Evolutionary conservation across 2,888 invertebrate genomes (phyloP).

Genomic region (Sphaerolaimus hirsutus): DNA sequence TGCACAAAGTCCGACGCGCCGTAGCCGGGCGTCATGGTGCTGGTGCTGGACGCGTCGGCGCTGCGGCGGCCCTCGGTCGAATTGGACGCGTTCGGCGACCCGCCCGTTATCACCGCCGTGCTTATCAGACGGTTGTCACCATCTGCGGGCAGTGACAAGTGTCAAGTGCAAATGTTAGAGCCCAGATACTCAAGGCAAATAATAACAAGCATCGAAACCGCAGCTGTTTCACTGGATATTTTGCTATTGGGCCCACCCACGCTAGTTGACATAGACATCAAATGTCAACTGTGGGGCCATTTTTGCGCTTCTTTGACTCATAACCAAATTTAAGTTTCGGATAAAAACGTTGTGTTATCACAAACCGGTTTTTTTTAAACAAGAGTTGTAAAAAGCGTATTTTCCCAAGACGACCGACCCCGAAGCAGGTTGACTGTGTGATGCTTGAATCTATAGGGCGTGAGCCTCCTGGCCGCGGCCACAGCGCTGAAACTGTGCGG

Average conservation of each 20-base stretch:
- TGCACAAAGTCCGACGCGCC: too few relatives aligned
- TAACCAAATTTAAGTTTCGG: too few relatives aligned
- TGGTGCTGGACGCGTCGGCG: constrained; percentile 49
- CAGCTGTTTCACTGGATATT: background rate
- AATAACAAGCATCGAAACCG: background rate
- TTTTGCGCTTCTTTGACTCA: too few relatives aligned
- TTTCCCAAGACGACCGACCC: constrained; percentile 9
- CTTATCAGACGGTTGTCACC: constrained; percentile 56
- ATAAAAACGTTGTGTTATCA: too few relatives aligned
- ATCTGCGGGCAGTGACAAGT: constrained; percentile 9
- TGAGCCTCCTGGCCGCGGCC: background rate
- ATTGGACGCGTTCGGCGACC: too few relatives aligned
- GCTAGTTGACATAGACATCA: too few relatives aligned
- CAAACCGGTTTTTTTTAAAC: too few relatives aligned
- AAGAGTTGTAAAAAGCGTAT: background rate
- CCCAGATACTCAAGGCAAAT: background rate
- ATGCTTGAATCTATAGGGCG: constrained; percentile 23
- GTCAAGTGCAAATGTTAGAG: background rate
- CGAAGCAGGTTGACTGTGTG: constrained; percentile 22
- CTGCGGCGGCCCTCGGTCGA: too few relatives aligned
- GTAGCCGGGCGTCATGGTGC: too few relatives aligned
- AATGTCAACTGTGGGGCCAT: too few relatives aligned
- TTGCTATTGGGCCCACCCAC: background rate
- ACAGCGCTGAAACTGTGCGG: background rate
- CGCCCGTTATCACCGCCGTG: constrained; percentile 76